Percentiles rank a stretch among this genome's conserved stretches.
Evolutionary conservation across 2,797 vertebrate genomes (phyloP).

Genomic region (Iguana delicatissima): DNA sequence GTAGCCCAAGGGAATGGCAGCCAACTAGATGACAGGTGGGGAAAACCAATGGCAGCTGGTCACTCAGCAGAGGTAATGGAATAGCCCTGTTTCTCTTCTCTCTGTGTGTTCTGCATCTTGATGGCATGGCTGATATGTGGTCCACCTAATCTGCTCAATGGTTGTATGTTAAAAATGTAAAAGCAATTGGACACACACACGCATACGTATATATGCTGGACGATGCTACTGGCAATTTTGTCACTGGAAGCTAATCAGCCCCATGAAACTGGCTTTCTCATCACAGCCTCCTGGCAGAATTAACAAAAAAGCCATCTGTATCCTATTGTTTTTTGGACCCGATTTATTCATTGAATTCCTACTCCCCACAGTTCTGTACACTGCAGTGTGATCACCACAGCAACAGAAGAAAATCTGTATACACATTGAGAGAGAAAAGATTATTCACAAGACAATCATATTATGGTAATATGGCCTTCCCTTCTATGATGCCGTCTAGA

Average conservation of each 20-base stretch:
- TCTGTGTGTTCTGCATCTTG: background rate
- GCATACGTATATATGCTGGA: background rate
- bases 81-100: background rate
- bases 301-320: constrained; percentile 36
- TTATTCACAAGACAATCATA: constrained; percentile 14
- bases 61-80: background rate
- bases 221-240: constrained; percentile 9
- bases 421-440: background rate
- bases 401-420: background rate
- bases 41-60: background rate
- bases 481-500: background rate
- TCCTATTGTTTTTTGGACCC: constrained; percentile 37
- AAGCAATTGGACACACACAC: background rate
- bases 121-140: background rate
- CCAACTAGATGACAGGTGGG: background rate
- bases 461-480: constrained; percentile 30
- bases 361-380: background rate
- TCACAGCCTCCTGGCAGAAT: constrained; percentile 28
- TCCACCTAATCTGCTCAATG: background rate
- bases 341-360: constrained; percentile 26
- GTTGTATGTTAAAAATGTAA: constrained; percentile 6
- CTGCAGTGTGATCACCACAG: constrained; percentile 31
- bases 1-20: background rate
- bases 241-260: background rate
- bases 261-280: constrained; percentile 1